Base-by-base conservation (phyloP, 2,888 invertebrate genomes). In the Polyommatus iphigenia region DNA sequence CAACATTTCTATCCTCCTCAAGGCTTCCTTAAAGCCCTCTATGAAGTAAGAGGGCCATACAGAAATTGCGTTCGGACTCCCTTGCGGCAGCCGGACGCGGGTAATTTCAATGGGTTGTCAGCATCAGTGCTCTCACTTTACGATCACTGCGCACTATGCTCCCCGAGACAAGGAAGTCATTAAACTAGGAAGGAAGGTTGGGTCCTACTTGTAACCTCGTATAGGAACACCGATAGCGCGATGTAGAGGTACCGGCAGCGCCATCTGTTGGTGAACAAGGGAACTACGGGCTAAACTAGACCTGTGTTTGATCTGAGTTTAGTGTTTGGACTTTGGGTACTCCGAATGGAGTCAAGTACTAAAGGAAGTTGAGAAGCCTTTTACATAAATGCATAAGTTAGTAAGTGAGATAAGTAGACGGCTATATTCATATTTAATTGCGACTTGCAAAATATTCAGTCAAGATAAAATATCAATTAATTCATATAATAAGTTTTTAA, bases 111-210 rank as follows among this genome's bases (percentile, higher is more conserved):
- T 87, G 91, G 94, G 96, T 96, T 96, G 96, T 95, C 96, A 97
- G 97, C 97, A 97, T 94, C 95, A 97, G 96, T 96, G 96, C 94
- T 95, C 97, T 97, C 97, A 97, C 97, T 96, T 96, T 83, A 95
- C 96, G 97, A 96, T 97, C 97, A 96, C 95, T 95, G 97, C 95
- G 96, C 96, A 97, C 96, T 97, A 95, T 96, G 97, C 97, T 97
- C 97, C 97, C 97, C 96, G 92, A 96, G 96, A 97, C 97, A 97
- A 97, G 96, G 97, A 96, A 95, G 94, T 93, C 81, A 76, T 32
- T 67, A 32, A 1, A 59, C 6, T 0, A 0, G 0, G 0, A 0
- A 0, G 0, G 0, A 7, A 0, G 6, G 5, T 1, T 8, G 3
- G 15, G 13, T 4, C 24, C 36, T 57, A 78, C 79, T 80, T 78